Base-by-base conservation (phyloP, 1,140 invertebrate species). In the Cydia splendana region DNA sequence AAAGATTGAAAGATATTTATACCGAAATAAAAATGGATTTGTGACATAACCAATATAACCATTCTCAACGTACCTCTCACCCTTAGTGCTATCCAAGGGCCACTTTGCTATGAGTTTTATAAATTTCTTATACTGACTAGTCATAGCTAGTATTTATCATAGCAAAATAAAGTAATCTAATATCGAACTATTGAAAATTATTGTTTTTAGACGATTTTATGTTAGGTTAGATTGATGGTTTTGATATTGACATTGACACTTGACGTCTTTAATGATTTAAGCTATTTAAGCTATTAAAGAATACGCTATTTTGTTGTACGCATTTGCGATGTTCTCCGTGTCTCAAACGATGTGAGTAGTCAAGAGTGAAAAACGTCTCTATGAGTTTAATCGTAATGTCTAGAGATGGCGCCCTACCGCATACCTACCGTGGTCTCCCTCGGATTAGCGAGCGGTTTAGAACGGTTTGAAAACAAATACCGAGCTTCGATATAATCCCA, bases 61-160 rank as follows among this genome's bases (percentile, higher is more conserved):
- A 76, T 69, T 76, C 38, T 74, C 75, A 78, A 84, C 87, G 93
- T 93, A 97, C 96, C 96, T 96, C 86, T 95, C 95, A 30, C 91
- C 88, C 94, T 97, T 98, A 13, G 93, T 93, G 81, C 93, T 91
- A 89, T 97, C 97, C 38, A 97, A 80, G 42, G 97, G 96, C 97
- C 97, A 98, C 87, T 95, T 95, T 88, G 97, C 95, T 79, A 97
- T 94, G 77, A 98, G 91, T 91, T 94, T 95, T 24, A 96, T 88
- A 89, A 96, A 97, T 88, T 95, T 95, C 87, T 95, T 96, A 87
- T 97, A 97, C 82, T 94, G 94, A 79, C 94, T 94, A 85, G 95
- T 95, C 95, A 96, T 95, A 83, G 78, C 65, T 73, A 62, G 24
- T 38, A 10, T 13, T 74, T 53, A 34, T 42, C 34, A 57, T 30